Conservation (phyloP, 2,888 invertebrate genomes). For the Polyommatus iphigenia region DNA sequence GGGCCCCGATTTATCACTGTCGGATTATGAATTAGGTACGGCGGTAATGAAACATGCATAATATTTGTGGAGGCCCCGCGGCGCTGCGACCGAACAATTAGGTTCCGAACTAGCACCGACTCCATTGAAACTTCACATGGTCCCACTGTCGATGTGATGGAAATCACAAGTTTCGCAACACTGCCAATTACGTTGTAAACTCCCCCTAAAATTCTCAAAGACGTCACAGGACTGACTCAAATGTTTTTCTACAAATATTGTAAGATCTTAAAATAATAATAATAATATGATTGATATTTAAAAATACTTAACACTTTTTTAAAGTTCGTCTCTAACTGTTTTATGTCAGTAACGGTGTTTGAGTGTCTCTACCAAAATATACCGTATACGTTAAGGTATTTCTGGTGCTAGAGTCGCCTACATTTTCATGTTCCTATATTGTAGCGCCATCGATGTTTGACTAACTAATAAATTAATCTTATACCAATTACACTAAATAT, state of each 20-base stretch:
- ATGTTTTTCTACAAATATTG: too few relatives aligned
- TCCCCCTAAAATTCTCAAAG: too few relatives aligned
- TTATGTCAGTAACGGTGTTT: neutral
- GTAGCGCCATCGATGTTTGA: neutral
- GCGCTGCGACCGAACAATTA: conserved; percentile 56
- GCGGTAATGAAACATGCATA: conserved; percentile 77
- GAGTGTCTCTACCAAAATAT: neutral
- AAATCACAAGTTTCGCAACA: conserved; percentile 43
- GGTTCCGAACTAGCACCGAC: conserved; percentile 58
- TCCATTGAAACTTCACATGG: conserved; percentile 47
- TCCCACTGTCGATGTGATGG: conserved; percentile 38
- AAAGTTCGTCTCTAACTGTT: neutral
- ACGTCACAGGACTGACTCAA: too few relatives aligned
- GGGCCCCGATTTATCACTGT: conserved; percentile 76
- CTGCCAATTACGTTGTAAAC: conserved; percentile 35
- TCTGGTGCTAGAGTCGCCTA: neutral
- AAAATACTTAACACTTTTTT: too few relatives aligned
- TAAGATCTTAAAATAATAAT: too few relatives aligned
- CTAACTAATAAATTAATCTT: neutral
- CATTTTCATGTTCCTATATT: neutral
- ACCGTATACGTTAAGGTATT: neutral
- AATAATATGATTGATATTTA: too few relatives aligned
- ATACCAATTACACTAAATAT: conserved; percentile 26
- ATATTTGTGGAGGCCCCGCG: conserved; percentile 63
- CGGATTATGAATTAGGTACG: conserved; percentile 77